Evolutionary conservation across 2,888 invertebrate species (phyloP), one percentile per base, ranked within the genome.

Genomic region (Globia sparganii): DNA sequence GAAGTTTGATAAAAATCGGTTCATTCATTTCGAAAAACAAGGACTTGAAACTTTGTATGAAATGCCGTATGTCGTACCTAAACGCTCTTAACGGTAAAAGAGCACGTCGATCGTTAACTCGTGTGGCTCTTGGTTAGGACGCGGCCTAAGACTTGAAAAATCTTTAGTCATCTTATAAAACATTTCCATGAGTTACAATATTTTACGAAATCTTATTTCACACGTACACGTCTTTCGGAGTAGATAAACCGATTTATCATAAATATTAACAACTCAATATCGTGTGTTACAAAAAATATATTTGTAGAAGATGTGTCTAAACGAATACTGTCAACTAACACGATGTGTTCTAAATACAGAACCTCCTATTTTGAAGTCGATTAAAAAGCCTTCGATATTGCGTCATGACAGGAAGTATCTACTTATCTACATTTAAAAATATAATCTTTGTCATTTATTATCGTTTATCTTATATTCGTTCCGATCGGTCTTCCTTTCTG

Each of bases 401-500:
- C 15, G 43, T 46, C 43, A 65, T 40, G 61, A 46, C 28, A 68
- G 64, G 43, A 74, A 74, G 49, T 61, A 69, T n/a, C n/a, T 46
- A 18, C n/a, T n/a, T n/a, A n/a, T n/a, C n/a, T n/a, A 18, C 8
- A 13, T 58, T 61, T 40, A 13, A 61, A 80, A 72, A 31, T 15
- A n/a, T 72, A 66, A 76, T 76, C 3, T 59, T 71, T 61, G 40
- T 68, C 37, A 56, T 64, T 78, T 73, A 66, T 53, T 34, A 71
- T 8, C 4, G 21, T n/a, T 83, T 75, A 78, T 79, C 83, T 80
- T 49, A 75, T 67, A 79, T 77, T 37, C 31, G 46, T 83, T 83
- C 80, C 76, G 76, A 69, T 83, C 82, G 34, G 25, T 69, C 64
- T 78, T 43, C 11, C 62, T 81, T 82, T 75, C 34, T 15, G 31